Percentiles rank a stretch among this genome's conserved stretches.
Conservation (phyloP, 2,797 vertebrate species). For the Pseudopleuronectes americanus region DNA sequence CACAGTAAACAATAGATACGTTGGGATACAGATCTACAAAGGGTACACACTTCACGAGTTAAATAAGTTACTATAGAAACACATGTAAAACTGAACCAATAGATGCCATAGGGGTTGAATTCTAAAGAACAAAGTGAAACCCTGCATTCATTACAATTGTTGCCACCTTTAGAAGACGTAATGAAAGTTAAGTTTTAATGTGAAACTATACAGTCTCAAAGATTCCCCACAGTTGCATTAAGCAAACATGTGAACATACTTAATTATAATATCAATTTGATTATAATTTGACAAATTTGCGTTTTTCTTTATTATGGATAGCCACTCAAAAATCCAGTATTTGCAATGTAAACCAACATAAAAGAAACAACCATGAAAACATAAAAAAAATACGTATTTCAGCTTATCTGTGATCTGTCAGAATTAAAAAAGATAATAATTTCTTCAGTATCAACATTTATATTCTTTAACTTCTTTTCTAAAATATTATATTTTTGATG, state of each 20-base stretch:
- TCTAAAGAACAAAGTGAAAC: slow-evolving; percentile 3
- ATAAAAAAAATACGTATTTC: not conserved
- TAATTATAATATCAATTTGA: not conserved
- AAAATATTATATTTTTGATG: not conserved
- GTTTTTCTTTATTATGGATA: not conserved
- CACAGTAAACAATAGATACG: too few species aligned
- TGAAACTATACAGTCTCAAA: not conserved
- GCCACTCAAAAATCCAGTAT: not conserved
- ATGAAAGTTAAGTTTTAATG: not conserved
- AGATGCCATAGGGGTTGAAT: not conserved
- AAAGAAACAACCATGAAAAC: not conserved
- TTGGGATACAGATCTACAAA: not conserved
- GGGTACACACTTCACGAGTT: not conserved
- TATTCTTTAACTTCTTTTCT: not conserved
- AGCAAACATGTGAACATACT: not conserved
- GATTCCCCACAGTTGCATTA: not conserved
- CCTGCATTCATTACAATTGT: not conserved
- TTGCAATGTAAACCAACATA: not conserved
- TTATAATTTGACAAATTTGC: not conserved
- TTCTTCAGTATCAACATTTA: slow-evolving; percentile 1
- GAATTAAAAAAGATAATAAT: not conserved
- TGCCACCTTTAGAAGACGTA: not conserved
- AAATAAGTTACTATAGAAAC: not conserved
- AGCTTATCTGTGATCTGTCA: not conserved
- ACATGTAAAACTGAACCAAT: not conserved